Base-by-base conservation (phyloP, 1,140 invertebrate species). In the Alviniconcha marisindica region DNA sequence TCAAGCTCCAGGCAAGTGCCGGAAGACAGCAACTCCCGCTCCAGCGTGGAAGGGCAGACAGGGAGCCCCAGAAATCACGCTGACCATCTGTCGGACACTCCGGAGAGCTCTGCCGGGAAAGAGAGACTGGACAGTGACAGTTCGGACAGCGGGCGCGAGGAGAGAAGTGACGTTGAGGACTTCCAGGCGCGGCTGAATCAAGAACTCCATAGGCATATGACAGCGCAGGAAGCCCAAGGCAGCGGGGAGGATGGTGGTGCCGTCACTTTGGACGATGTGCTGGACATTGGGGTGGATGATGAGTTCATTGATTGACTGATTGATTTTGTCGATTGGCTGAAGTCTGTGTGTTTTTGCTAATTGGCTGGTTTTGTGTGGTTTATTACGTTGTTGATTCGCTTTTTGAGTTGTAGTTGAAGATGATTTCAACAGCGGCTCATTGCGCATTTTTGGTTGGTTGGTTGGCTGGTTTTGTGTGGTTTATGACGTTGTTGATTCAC, bases 261-360 rank as follows among this genome's bases (percentile, higher is more conserved):
- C 42, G 40, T 76, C 44, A 76, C 42, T 28, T 28, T 63, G 24
- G 78, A 66, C 33, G 77, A 80, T 66, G 78, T 80, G 38, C 56
- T 80, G n/a, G 56, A 80, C n/a, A 42, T 80, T 7, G 78, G 33
- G 28, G 78, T 38, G 40, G 78, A 80, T 28, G 78, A 80, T 14
- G 78, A 80, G 3, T 42, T 60, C 31, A 63, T 80, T 28, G 78
- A 80, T n/a, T 80, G 78, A 80, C 33, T 71, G 63, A 12, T 7
- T 60, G 56, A 60, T n/a, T n/a, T n/a, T n/a, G n/a, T n/a, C 7
- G 56, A 60, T 7, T 66, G 63, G n/a, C 31, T 33, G 28, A 66
- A 33, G 5, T 7, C 18, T n/a, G n/a, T n/a, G n/a, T n/a, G n/a
- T n/a, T 7, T 33, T 7, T 66, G 28, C 14, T 66, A 21, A 66